Base-by-base conservation (phyloP, 2,888 invertebrate species). In the Isoperla grammatica region DNA sequence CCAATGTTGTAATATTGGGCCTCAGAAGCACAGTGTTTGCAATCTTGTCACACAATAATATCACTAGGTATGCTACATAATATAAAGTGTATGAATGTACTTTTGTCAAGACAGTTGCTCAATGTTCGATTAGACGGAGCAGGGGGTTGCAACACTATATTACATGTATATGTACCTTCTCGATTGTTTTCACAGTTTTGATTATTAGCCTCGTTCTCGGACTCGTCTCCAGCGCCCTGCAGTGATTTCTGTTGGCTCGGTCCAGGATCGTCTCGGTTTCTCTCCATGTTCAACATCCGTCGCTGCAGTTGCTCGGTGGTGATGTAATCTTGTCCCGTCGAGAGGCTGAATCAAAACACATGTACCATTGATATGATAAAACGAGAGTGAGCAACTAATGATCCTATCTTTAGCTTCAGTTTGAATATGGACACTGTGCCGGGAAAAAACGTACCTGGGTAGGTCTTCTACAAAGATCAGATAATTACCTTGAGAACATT, bases 301-400 rank as follows among this genome's bases (percentile, higher is more conserved):
- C 82, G 80, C 73, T 87, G 88, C 12, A 93, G 73, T 69, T 92
- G 92, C 13, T 86, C 85, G 12, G 89, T 89, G 29, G 92, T 92
- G 62, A 93, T 91, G 68, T 87, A 91, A 68, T 92, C 90, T 69
- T 90, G 88, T 22, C 88, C 90, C 74, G 91, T 90, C 1, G 90
- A 88, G 49, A 93, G 75, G 71, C 91, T 90, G 65, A 22, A 65
- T 66, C 61, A 55, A 23, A 20, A 29, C 29, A 29, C 29, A 29
- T 6, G 8, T 11, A 37, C 37, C 11, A 6, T 37, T 9, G 8
- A 9, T 6, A 6, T 37, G 37, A 37, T 37, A 37, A 37, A 6
- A n/a, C n/a, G n/a, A n/a, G n/a, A n/a, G n/a, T n/a, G 37, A 37
- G 37, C 6, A 37, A 11, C 11, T 37, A 37, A 9, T n/a, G n/a